Evolutionary conservation across 2,888 invertebrate genomes (phyloP).

Genomic region (Netelia melanura): DNA sequence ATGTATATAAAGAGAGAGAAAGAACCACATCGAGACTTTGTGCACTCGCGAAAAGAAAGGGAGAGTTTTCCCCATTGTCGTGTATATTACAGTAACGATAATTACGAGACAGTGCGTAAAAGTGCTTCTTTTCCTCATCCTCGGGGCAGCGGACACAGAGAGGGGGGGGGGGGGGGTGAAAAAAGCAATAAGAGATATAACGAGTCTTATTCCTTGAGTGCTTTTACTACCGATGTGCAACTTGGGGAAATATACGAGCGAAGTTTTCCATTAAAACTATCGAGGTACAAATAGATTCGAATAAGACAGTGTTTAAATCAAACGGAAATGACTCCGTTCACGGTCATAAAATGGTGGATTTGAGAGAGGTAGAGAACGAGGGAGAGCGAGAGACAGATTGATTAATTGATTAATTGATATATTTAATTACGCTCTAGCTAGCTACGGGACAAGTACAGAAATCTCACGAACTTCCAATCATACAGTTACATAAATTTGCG

Average conservation of each 20-base stretch:
- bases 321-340: not conserved
- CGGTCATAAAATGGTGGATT: not conserved
- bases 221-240: not conserved
- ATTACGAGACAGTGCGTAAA: constrained; percentile 53
- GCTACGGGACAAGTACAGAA: too few species aligned
- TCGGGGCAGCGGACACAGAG: not conserved
- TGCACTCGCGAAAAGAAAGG: constrained; percentile 37
- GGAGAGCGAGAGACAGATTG: not conserved
- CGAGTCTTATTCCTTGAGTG: not conserved
- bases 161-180: not conserved
- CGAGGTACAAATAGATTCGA: too few species aligned
- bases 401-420: too few species aligned
- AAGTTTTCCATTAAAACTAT: not conserved
- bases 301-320: not conserved
- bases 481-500: too few species aligned
- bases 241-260: not conserved
- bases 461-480: too few species aligned
- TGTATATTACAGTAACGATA: constrained; percentile 48
- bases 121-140: constrained; percentile 16
- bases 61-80: constrained; percentile 35
- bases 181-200: constrained; percentile 15
- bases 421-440: too few species aligned
- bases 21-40: not conserved
- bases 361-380: not conserved
- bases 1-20: not conserved